Evolutionary conservation across 1,140 invertebrate genomes (phyloP).

Genomic region (Onthophagus taurus): DNA sequence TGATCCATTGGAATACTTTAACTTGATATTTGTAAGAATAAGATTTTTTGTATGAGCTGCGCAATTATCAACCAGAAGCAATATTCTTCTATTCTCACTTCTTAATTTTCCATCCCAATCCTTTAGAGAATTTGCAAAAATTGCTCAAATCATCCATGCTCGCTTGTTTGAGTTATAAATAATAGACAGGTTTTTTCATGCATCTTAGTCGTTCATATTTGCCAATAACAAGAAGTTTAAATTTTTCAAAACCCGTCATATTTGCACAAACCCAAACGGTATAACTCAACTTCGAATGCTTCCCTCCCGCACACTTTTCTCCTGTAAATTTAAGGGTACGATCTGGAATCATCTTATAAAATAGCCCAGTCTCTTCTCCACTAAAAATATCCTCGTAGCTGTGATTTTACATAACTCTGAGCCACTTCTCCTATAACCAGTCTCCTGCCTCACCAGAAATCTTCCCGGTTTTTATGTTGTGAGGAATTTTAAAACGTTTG

Average conservation of each 20-base stretch:
- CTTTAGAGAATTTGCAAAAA: too few species aligned
- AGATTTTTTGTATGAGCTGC: not conserved
- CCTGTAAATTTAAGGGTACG: conserved; percentile 31
- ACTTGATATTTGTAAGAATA: not conserved
- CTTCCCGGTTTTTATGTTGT: conserved; percentile 2
- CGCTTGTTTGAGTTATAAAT: not conserved
- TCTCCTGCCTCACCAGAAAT: conserved; percentile 6
- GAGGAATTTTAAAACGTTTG: not conserved
- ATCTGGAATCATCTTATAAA: conserved; percentile 33
- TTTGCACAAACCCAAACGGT: conserved; percentile 5
- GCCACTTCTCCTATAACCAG: not conserved
- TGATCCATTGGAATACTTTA: not conserved
- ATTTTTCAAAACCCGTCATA: conserved; percentile 3
- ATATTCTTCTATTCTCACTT: conserved; percentile 2
- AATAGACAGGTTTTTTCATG: not conserved
- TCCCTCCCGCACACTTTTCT: conserved; percentile 32
- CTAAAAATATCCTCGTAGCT: conserved; percentile 32
- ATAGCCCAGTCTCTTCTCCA: conserved; percentile 37
- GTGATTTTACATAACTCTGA: not conserved
- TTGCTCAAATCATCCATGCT: not conserved
- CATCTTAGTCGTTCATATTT: not conserved
- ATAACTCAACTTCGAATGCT: conserved; percentile 21
- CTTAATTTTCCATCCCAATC: conserved; percentile 1
- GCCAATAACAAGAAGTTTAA: not conserved
- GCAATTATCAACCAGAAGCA: conserved; percentile 1